phyloP scores from a whole-genome alignment of 1,140 invertebrate genomes.

The Heliconius himera region DNA sequence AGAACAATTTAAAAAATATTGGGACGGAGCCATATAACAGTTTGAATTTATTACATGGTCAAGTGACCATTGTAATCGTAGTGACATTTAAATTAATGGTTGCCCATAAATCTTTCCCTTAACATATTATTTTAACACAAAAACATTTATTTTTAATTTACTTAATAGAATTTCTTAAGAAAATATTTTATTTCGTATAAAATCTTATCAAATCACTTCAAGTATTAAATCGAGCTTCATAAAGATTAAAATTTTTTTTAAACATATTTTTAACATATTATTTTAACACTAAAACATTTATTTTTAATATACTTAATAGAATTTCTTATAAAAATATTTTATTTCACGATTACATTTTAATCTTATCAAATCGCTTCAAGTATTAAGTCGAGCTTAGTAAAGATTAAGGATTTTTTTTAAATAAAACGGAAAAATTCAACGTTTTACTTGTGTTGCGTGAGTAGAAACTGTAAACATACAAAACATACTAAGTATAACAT shows the following conservation, averaged over 20 bases:
- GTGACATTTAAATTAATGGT: conserved; percentile 11
- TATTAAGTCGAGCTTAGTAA: conserved; percentile 12
- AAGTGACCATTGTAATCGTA: conserved; percentile 8
- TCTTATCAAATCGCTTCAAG: conserved; percentile 22
- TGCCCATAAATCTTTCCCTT: neutral
- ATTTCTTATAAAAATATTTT: neutral
- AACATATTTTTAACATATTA: neutral
- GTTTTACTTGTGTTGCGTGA: conserved; percentile 54
- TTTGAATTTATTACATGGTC: conserved; percentile 15
- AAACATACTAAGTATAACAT: conserved; percentile 60
- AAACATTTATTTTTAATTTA: neutral
- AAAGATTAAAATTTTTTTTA: conserved; percentile 10
- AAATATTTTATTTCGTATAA: neutral
- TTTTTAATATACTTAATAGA: neutral
- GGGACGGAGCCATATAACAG: neutral
- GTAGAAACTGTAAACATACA: conserved; percentile 61
- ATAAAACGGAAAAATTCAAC: conserved; percentile 24
- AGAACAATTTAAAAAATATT: conserved; percentile 2
- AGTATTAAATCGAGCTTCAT: conserved; percentile 7
- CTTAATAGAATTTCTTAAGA: neutral
- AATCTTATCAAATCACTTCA: conserved; percentile 26
- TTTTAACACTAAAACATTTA: neutral
- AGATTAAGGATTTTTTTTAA: conserved; percentile 17
- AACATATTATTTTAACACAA: conserved; percentile 2
- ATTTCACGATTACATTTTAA: neutral